Conservation (phyloP, 2,888 invertebrate species). For the Acronicta leporina region DNA sequence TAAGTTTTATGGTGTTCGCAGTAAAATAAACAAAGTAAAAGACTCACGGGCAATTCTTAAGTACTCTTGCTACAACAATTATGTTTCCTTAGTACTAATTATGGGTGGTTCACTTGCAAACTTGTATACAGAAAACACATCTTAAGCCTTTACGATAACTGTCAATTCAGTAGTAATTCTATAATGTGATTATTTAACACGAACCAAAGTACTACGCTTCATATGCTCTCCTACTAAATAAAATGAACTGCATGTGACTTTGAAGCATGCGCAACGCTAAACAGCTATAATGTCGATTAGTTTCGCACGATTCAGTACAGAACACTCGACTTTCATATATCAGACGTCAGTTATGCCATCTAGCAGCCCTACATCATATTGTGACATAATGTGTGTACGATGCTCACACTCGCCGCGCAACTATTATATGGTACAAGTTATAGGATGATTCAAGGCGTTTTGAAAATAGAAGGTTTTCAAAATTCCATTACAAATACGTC, state of each 20-base stretch:
- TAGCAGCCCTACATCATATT: slow-evolving; percentile 49
- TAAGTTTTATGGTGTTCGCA: slow-evolving; percentile 14
- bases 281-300: slow-evolving; percentile 61
- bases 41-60: slow-evolving; percentile 2
- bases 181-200: too few relatives aligned
- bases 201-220: slow-evolving; percentile 7
- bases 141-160: slow-evolving; percentile 1
- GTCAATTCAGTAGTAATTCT: background rate
- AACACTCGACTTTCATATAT: slow-evolving; percentile 58
- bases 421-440: slow-evolving; percentile 32
- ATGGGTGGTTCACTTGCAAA: background rate
- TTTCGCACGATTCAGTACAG: slow-evolving; percentile 60
- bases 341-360: slow-evolving; percentile 47
- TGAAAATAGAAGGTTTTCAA: background rate
- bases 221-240: slow-evolving; percentile 21
- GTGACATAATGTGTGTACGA: slow-evolving; percentile 46
- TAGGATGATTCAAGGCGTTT: slow-evolving; percentile 11
- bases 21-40: slow-evolving; percentile 31
- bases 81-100: slow-evolving; percentile 6
- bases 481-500: too few relatives aligned
- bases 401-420: slow-evolving; percentile 26
- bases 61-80: slow-evolving; percentile 2
- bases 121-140: background rate
- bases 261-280: slow-evolving; percentile 45
- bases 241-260: slow-evolving; percentile 43